Conservation (phyloP, 2,888 invertebrate species). For the Dynastes maya region DNA sequence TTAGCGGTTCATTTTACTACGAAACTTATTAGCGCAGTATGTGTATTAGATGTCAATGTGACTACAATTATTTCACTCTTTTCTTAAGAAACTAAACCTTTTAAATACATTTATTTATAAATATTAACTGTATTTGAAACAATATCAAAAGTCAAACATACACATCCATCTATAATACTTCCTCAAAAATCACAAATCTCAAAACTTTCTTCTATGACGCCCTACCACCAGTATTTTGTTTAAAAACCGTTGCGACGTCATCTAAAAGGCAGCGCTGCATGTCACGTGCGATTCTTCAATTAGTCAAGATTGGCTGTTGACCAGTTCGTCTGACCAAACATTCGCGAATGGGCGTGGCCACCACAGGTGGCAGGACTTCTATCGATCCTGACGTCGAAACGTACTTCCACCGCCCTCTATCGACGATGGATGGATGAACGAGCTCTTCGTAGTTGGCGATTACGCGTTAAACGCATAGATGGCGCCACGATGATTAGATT, state of each 20-base stretch:
- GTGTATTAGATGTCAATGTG: too few species aligned
- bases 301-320: background rate
- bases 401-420: slow-evolving; percentile 1
- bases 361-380: background rate
- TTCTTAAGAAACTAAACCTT: too few species aligned
- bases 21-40: too few species aligned
- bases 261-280: background rate
- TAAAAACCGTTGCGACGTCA: background rate
- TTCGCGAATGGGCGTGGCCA: slow-evolving; percentile 29
- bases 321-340: background rate
- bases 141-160: too few species aligned
- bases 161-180: too few species aligned
- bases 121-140: too few species aligned
- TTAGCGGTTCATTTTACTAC: too few species aligned
- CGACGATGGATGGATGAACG: background rate
- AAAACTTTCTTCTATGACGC: background rate
- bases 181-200: too few species aligned
- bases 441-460: background rate
- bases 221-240: background rate
- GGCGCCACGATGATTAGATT: slow-evolving; percentile 6
- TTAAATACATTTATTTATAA: too few species aligned
- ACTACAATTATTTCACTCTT: too few species aligned
- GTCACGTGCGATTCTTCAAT: background rate
- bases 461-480: background rate
- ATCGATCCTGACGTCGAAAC: slow-evolving; percentile 4